These are phyloP conservation scores for Anoncus sp. DNA, from an alignment of 2,888 invertebrate genomes.

Conservation along the genomic window DNA sequence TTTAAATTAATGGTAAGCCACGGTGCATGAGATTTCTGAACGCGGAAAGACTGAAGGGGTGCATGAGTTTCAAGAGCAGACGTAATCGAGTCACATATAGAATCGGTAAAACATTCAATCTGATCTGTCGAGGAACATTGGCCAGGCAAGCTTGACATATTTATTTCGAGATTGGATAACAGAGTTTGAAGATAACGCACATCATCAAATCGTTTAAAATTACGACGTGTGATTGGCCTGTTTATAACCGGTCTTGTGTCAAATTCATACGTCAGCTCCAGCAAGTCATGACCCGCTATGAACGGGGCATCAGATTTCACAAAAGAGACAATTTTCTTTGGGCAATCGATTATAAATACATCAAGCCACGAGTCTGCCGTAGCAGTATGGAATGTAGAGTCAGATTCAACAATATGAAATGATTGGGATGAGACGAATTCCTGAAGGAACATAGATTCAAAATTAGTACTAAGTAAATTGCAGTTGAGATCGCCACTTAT, in stretches of 20 bases:
- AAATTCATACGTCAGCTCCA: background rate
- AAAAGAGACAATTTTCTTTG: background rate
- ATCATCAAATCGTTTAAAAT: background rate
- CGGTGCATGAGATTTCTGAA: background rate
- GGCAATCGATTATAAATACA: too few relatives aligned
- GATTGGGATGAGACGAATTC: constrained; percentile 4
- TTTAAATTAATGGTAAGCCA: background rate
- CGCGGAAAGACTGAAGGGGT: background rate
- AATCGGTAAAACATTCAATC: background rate
- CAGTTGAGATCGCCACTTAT: too few relatives aligned
- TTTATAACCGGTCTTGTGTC: background rate
- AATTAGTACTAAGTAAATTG: background rate
- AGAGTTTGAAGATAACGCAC: background rate
- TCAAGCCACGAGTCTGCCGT: background rate
- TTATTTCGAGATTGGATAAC: background rate
- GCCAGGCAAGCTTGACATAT: too few relatives aligned
- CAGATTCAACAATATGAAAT: too few relatives aligned
- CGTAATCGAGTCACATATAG: background rate
- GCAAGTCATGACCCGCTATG: too few relatives aligned
- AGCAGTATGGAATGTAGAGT: constrained; percentile 8
- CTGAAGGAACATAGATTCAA: background rate
- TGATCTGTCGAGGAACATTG: background rate
- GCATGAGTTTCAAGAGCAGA: background rate
- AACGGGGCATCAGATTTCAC: constrained; percentile 5
- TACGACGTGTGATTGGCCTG: background rate